Base-by-base conservation (phyloP, 2,888 invertebrate species). In the Aleiodes leptofemur region DNA sequence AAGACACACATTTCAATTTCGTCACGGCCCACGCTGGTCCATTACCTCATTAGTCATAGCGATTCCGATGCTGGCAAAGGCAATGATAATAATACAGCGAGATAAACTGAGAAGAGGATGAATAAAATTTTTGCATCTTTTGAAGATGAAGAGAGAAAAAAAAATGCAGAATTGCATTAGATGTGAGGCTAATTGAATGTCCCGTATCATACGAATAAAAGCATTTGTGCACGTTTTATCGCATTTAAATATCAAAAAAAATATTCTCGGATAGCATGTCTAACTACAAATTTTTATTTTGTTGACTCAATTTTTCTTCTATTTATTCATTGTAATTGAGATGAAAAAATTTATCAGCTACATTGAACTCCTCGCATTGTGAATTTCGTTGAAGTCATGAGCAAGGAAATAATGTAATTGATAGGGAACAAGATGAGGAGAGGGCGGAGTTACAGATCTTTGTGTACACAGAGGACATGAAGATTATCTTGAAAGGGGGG, bases 171-270 rank as follows among this genome's bases (percentile, higher is more conserved):
- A 61, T 38, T 64, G 64, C 16, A 55, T 29, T 48, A 66, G 61
- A 53, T 31, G 31, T 51, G 51, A 72, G 74, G 76, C 76, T 79
- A 79, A 81, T 81, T 79, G 79, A 81, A 78, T 79, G 73, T 69
- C 55, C 73, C 72, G 68, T 55, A 72, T 73, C 70, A 69, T 50
- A 55, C 72, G 69, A 72, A 72, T 38, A 74, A 69, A 66, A 43
- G 43, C 7, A 43, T 11, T 56, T 59, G 66, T 48, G 73, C 38
- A 57, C 61, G 69, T 74, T 77, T 76, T 84, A 82, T 82, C 83
- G 82, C 73, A 73, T 72, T 73, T 78, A 80, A 84, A 83, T 82
- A 84, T 84, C 82, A 81, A 83, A 23, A 23, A 23, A 23, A 23
- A 80, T 73, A 77, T 71, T 73, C 43, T 77, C 79, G 77, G 75